Evolutionary conservation across 1,140 invertebrate genomes (phyloP), one percentile per base, ranked within the genome.

Genomic region (Antheraea pernyi): DNA sequence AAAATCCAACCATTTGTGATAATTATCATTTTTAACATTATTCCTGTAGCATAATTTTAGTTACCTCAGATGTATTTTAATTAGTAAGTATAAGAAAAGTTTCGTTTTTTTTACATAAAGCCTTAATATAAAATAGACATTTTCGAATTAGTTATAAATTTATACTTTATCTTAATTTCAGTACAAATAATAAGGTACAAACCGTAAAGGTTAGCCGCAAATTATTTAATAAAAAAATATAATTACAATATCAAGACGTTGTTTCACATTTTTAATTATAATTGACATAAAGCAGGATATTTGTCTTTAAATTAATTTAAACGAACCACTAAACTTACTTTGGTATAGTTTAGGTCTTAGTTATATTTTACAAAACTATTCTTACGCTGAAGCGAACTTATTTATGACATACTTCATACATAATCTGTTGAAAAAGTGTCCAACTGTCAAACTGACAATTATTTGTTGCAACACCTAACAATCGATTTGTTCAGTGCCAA

Each of bases 261-360:
- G 81, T 80, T 80, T 80, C 81, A 78, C 81, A 73, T 73, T 71
- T 80, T 68, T 87, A 90, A 82, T 77, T 89, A 88, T 91, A 91
- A 91, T 90, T 92, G 89, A 91, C 87, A 87, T 83, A 8, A 90
- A 86, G 89, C 87, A 83, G 86, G 87, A 84, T 79, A 81, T 78
- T 61, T 53, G 16, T 53, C 13, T 63, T 78, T 75, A 61, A 76
- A 71, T 72, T 61, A 73, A 73, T 69, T 70, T 61, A 71, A 59
- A 75, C 62, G 18, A 59, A 63, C 65, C 37, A 11, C 16, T 37
- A 72, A 73, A 75, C 70, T 79, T 81, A 78, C 75, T 82, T 80
- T 80, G 78, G 76, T 80, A 74, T 78, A 75, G 46, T 59, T 71
- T 71, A 69, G 66, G 16, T 67, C 48, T 58, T 16, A 65, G 16